Evolutionary conservation across 1,140 invertebrate genomes (phyloP).

Genomic region (Adelges cooleyi): DNA sequence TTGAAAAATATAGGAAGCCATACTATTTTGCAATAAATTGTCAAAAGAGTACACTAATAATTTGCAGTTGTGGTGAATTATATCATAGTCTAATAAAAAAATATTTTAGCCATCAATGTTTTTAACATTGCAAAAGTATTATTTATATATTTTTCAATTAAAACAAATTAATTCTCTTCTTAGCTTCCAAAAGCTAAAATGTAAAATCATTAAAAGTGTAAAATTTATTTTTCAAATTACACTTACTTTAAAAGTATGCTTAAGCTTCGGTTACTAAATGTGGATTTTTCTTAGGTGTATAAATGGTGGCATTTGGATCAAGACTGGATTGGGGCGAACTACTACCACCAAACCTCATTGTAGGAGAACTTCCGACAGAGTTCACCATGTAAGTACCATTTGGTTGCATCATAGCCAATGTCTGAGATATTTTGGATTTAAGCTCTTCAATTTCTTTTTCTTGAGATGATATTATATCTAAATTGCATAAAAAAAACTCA

Average conservation of each 20-base stretch:
- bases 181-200: too few species aligned
- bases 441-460: conserved; percentile 84
- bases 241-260: conserved; percentile 17
- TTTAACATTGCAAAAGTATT: too few species aligned
- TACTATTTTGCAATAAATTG: too few species aligned
- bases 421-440: conserved; percentile 80
- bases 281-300: conserved; percentile 59
- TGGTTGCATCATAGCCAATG: conserved; percentile 80
- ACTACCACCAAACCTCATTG: conserved; percentile 49
- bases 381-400: conserved; percentile 41
- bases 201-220: too few species aligned
- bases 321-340: conserved; percentile 51
- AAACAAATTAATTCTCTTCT: too few species aligned
- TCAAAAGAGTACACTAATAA: too few species aligned
- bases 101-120: too few species aligned
- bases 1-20: too few species aligned
- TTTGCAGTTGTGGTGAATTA: too few species aligned
- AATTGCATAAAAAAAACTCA: conserved; percentile 34
- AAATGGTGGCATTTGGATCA: conserved; percentile 83
- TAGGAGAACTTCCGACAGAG: conserved; percentile 34
- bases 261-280: conserved; percentile 33
- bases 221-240: neutral
- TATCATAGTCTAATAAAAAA: too few species aligned
- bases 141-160: too few species aligned
- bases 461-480: conserved; percentile 63